Base-by-base conservation (phyloP, 2,888 invertebrate genomes). In the Trachelus tabidus region DNA sequence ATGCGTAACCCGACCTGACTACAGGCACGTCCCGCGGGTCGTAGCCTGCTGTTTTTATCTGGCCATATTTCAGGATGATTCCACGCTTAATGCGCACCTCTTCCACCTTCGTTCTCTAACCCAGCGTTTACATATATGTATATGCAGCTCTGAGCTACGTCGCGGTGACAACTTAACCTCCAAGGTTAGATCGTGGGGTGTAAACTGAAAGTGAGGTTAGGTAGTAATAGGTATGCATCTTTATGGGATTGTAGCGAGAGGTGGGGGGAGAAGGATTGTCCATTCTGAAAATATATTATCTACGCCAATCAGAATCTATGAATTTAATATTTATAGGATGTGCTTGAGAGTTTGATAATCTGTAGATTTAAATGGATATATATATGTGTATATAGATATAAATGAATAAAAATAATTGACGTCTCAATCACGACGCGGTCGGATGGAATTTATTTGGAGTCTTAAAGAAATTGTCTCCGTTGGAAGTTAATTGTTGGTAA, bases 31-130 rank as follows among this genome's bases (percentile, higher is more conserved):
- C 85, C 84, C 85, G 84, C 88, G 84, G 89, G 85, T 89, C 88
- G 89, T 89, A 89, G 90, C 90, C 89, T 89, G 90, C 90, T 89
- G 90, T 89, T 90, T 91, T 91, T 90, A 90, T 91, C 88, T 88
- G 87, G 78, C 87, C 86, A 88, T 90, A 90, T 90, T 90, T 90
- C 89, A 90, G 89, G 87, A 90, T 90, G 89, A 89, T 90, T 90
- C 89, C 86, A 77, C 77, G 79, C 76, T 79, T 81, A 77, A 77
- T 75, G 76, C 69, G 23, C 56, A 3, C 80, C 73, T 76, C 78
- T 82, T 81, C 77, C 79, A 79, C 81, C 81, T 84, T 81, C 74
- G 77, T 71, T 75, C 23, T 56, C 56, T 56, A 56, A 56, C 56
- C 56, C 56, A 9, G 56, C 23, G 23, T 23, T 56, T n/a, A n/a